A percentile compares a stretch with the other conserved stretches of the same genome.
These are phyloP conservation scores for Homarus americanus DNA, from an alignment of 1,140 invertebrate species.

Conservation along the genomic window DNA sequence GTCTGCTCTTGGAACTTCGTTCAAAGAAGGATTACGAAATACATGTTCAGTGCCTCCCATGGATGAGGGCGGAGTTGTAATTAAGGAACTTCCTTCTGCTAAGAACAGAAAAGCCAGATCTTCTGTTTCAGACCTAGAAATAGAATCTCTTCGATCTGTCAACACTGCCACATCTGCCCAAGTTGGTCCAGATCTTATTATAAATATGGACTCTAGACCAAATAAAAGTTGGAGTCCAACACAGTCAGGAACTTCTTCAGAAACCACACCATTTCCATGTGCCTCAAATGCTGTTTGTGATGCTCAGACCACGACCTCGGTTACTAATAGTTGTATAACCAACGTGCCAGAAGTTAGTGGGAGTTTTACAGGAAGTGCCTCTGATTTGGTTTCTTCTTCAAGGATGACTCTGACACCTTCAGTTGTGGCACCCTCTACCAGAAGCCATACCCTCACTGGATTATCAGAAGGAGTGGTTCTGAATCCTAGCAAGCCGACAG, in stretches of 20 bases:
- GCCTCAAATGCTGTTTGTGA: constrained; percentile 26
- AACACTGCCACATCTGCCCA: constrained; percentile 31
- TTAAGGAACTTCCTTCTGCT: constrained; percentile 23
- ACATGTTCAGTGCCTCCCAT: constrained; percentile 62
- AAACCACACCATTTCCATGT: constrained; percentile 19
- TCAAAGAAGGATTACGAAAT: constrained; percentile 52
- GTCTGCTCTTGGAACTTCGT: constrained; percentile 1
- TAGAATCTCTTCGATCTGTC: constrained; percentile 16
- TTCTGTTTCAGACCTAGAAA: constrained; percentile 16
- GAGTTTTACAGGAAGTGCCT: background rate
- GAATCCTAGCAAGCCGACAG: background rate
- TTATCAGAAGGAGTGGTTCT: background rate
- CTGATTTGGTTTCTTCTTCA: background rate
- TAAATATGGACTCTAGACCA: constrained; percentile 19
- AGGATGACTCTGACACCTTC: background rate
- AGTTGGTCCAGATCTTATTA: background rate
- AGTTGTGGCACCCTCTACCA: background rate
- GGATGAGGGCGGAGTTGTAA: constrained; percentile 51
- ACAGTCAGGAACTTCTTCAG: constrained; percentile 26
- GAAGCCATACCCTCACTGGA: background rate
- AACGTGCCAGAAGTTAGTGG: background rate
- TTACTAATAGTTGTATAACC: background rate
- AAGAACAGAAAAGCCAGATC: constrained; percentile 39
- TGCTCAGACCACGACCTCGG: background rate
- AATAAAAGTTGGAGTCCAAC: constrained; percentile 61